A percentile compares a stretch with the other conserved stretches of the same genome.
These are phyloP conservation scores for Osmoderma eremita DNA, from an alignment of 2,888 invertebrate species.

Conservation along the genomic window DNA sequence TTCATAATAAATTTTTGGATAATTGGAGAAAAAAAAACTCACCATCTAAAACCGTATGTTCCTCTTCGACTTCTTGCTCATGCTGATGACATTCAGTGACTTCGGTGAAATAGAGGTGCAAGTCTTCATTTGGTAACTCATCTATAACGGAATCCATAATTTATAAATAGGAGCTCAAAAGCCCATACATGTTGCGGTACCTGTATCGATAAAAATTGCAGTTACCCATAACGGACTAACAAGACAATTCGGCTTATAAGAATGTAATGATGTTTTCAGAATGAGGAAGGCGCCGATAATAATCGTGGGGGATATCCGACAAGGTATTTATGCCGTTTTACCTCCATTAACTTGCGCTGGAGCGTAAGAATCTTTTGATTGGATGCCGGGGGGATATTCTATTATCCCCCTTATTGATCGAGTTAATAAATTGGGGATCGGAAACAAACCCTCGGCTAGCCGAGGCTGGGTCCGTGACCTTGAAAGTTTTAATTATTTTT, in stretches of 20 bases:
- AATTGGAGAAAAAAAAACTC: no score
- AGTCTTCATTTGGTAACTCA: conserved; percentile 55
- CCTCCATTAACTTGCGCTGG: background rate
- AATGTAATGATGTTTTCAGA: background rate
- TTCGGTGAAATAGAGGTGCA: conserved; percentile 59
- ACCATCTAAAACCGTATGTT: conserved; percentile 57
- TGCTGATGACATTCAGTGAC: conserved; percentile 57
- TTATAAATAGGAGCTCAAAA: conserved; percentile 1
- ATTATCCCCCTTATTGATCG: conserved; percentile 1
- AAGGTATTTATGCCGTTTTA: no score
- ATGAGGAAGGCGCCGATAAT: background rate
- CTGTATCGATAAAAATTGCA: background rate
- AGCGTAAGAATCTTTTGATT: conserved; percentile 1
- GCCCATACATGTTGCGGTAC: background rate
- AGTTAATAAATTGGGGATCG: background rate
- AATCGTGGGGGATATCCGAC: no score
- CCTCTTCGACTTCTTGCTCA: conserved; percentile 56
- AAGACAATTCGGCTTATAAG: background rate
- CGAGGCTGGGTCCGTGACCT: background rate
- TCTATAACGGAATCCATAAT: conserved; percentile 44
- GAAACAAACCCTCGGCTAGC: no score
- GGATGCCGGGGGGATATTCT: conserved; percentile 1
- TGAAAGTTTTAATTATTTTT: conserved; percentile 22
- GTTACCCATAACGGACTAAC: background rate
- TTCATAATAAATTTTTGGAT: no score